Conservation (phyloP, 1,140 invertebrate genomes). For the Hermatobates lingyangjiaoensis region DNA sequence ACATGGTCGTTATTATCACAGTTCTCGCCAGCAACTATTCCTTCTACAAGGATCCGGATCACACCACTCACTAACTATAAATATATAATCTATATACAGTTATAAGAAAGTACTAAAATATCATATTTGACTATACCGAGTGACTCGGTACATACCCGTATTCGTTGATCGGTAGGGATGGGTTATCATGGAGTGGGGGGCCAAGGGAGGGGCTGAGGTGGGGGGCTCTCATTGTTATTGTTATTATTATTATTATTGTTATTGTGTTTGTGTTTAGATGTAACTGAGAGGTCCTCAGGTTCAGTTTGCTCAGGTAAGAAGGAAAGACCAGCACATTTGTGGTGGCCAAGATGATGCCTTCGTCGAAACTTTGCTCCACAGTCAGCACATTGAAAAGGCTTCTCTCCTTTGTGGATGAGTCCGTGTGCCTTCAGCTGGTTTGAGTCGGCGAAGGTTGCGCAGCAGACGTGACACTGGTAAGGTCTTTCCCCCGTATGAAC, state of each 20-base stretch:
- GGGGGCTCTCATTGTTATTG: conserved; percentile 9
- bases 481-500: conserved; percentile 92
- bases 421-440: conserved; percentile 85
- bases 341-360: conserved; percentile 65
- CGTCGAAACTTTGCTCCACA: conserved; percentile 60
- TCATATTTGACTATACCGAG: conserved; percentile 14
- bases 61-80: no score
- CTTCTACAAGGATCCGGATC: no score
- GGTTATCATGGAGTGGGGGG: conserved; percentile 11
- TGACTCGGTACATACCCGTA: conserved; percentile 18
- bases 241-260: conserved; percentile 14
- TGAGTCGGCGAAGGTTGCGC: conserved; percentile 77
- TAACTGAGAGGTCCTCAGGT: conserved; percentile 64
- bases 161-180: conserved; percentile 8
- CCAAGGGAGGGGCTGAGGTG: conserved; percentile 9
- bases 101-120: conserved; percentile 5
- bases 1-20: no score
- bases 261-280: conserved; percentile 14
- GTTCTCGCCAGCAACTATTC: no score
- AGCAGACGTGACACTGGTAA: conserved; percentile 77
- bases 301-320: conserved; percentile 62
- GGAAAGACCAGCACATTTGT: conserved; percentile 41
- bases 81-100: background rate
- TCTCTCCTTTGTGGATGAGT: conserved; percentile 74
- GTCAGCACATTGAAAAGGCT: conserved; percentile 59